Conservation (phyloP, 2,888 invertebrate genomes). For the Pherbina coryleti region DNA sequence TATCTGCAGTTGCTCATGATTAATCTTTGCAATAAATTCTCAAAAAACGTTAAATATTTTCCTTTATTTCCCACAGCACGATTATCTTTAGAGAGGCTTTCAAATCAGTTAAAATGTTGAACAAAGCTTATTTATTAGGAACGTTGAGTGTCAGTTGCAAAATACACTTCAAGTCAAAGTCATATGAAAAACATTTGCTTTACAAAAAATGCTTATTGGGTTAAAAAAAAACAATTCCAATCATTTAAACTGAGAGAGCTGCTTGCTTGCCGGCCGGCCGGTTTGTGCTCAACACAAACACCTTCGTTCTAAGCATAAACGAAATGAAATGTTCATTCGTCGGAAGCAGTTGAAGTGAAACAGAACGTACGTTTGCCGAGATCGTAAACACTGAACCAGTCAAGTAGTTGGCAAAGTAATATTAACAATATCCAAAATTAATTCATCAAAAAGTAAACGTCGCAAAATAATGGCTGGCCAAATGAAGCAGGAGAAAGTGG, state of each 20-base stretch:
- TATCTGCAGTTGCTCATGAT: no score
- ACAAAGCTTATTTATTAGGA: no score
- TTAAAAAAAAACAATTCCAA: neutral
- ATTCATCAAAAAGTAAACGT: slow-evolving; percentile 40
- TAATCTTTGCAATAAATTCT: no score
- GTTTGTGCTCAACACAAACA: neutral
- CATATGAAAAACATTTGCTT: neutral
- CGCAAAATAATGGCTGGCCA: slow-evolving; percentile 53
- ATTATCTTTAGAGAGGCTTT: no score
- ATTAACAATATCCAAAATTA: slow-evolving; percentile 30
- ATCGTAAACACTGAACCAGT: neutral
- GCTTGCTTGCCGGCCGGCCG: neutral
- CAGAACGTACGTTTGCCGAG: neutral
- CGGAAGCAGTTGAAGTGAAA: neutral
- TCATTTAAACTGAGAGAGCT: neutral
- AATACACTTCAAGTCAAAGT: no score
- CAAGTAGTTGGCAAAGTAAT: neutral
- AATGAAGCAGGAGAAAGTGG: slow-evolving; percentile 76
- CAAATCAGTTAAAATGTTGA: no score
- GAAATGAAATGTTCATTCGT: slow-evolving; percentile 12
- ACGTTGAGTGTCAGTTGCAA: no score
- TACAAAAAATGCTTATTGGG: neutral
- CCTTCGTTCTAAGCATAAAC: neutral
- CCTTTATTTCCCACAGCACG: no score
- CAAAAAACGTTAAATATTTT: no score